Conservation (phyloP, 2,113 vertebrate genomes). For the human (Homo sapiens) region GRCh38 chr2:3786001-3786500, state of each 20-base stretch:
- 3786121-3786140: rapidly evolving
- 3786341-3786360: too few species aligned
- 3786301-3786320: rapidly evolving
- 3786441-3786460: rapidly evolving
- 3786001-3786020: not conserved
- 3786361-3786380: rapidly evolving
- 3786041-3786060: not conserved
- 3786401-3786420: too few species aligned
- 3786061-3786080: not conserved
- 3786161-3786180: too few species aligned
- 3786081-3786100: too few species aligned
- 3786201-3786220: rapidly evolving
- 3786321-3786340: rapidly evolving
- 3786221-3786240: rapidly evolving
- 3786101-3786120: rapidly evolving
- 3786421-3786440: too few species aligned
- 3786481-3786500: rapidly evolving
- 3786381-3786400: too few species aligned
- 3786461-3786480: rapidly evolving
- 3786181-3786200: too few species aligned
- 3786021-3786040: not conserved
- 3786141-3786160: too few species aligned
- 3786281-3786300: too few species aligned
- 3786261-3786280: too few species aligned
- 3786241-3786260: rapidly evolving